Base-by-base conservation (phyloP, 2,797 vertebrate genomes). In the Fistularia tabacaria region DNA sequence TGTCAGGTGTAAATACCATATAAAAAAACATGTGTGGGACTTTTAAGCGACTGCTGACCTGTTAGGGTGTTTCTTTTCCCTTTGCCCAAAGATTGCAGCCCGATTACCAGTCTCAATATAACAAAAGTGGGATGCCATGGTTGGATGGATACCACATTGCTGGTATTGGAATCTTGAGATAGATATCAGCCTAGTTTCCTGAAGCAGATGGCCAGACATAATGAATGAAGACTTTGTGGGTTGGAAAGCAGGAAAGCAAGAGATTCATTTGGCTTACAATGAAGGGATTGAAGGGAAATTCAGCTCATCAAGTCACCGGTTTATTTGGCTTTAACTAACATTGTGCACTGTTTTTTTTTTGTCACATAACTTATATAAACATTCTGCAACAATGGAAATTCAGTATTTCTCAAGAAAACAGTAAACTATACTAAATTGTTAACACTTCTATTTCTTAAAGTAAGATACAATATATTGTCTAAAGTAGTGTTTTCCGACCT, bases 191-290 rank as follows among this genome's bases (percentile, higher is more conserved):
- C 61, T 49, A 53, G 62, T 78, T 79, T 73, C 52, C 51, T 58
- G 51, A 49, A 69, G 68, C 80, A 85, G 80, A 84, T 84, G 79
- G 80, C 66, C 46, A 6, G 59, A 70, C 62, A 55, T 76, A 74
- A 82, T 83, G 77, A 76, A 67, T 72, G 58, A 69, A 66, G 59
- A 74, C 36, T 69, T 63, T 71, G 64, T 64, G 58, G 65, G 73
- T 73, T 74, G 75, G 59, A 84, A 75, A 79, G 69, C 66, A 84
- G 77, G 80, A 75, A 51, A 25, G 25, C 25, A 25, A 25, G 25
- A 25, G 57, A 76, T 70, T 80, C 25, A 70, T 83, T 78, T 79
- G 52, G 68, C 69, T 73, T 49, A 71, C 73, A 72, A 74, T 75
- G 64, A 64, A 79, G 70, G 40, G 54, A 68, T 62, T 46, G 48